Percentiles rank a stretch among this genome's conserved stretches.
Conservation (phyloP, 2,888 invertebrate species). For the Bhutanitis thaidina region DNA sequence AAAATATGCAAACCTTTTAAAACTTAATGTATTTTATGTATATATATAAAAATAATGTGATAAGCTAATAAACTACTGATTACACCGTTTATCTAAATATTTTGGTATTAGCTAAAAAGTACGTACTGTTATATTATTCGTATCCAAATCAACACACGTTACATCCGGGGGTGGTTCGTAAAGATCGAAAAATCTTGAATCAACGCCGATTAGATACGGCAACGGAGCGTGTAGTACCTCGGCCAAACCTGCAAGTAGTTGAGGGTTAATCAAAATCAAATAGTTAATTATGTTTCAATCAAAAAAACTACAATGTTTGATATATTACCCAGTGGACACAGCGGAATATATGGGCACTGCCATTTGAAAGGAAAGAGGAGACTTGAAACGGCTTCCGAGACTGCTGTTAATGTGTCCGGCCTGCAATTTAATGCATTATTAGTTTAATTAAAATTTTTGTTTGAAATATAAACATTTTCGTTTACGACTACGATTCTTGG, state of each 20-base stretch:
- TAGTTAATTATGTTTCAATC: no score
- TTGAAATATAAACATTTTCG: no score
- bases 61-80: no score
- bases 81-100: no score
- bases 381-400: slow-evolving; percentile 97
- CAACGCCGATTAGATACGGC: slow-evolving; percentile 98
- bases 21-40: no score
- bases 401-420: slow-evolving; percentile 97
- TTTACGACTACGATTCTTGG: no score
- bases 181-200: slow-evolving; percentile 97
- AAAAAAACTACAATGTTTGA: no score
- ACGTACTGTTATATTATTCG: slow-evolving; percentile 94
- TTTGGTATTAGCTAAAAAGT: neutral
- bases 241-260: slow-evolving; percentile 83
- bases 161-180: slow-evolving; percentile 98
- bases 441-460: no score
- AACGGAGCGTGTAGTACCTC: slow-evolving; percentile 97
- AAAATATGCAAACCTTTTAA: no score
- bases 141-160: slow-evolving; percentile 98
- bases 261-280: no score
- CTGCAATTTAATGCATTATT: slow-evolving; percentile 57
- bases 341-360: slow-evolving; percentile 99
- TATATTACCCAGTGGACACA: slow-evolving; percentile 92
- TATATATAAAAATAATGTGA: no score
- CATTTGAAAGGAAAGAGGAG: slow-evolving; percentile 99